Base-by-base conservation (phyloP, 2,113 vertebrate genomes). In the Rafetus swinhoei region DNA sequence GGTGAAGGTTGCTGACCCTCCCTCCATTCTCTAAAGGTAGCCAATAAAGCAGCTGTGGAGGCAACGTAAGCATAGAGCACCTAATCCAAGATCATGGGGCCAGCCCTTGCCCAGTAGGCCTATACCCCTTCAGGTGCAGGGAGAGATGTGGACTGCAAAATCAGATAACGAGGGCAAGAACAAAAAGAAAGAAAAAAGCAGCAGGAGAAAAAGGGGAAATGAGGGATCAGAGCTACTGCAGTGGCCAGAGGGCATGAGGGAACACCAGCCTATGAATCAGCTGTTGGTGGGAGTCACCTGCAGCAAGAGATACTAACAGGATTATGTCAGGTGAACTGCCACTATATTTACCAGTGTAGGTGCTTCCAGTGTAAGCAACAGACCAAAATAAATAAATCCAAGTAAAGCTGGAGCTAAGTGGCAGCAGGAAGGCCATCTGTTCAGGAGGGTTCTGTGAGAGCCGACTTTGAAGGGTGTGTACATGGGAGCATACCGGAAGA, bases 1-100 rank as follows among this genome's bases (percentile, higher is more conserved):
- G 76, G 45, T 14, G 45, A 39, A 84, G 56, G 81, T 54, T 53
- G 29, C 29, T 27, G 18, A 1, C 22, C 22, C 55, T 11, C 57
- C 9, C 16, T 52, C 50, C 50, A 69, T 22, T n/a, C 19, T 39
- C 69, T 56, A 82, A 4, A 12, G 24, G 29, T 39, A 53, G 62
- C n/a, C 29, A 74, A 56, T 25, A 83, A 32, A 32, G 83, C 80
- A 72, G 79, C 11, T 32, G 19, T 79, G 85, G 57, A 25, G n/a
- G 39, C 6, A 56, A 0, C 4, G 54, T 5, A 2, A 6, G 35
- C 5, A 15, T 3, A 45, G 27, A 52, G 14, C 19, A 77, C 52
- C 39, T 0, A 55, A 62, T 12, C 24, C 25, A 82, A 32, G 4
- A 8, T 10, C 0, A 0, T n/a, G 52, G 21, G 15, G 1, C 21